Percentiles rank a stretch among this genome's conserved stretches.
Evolutionary conservation across 2,888 invertebrate genomes (phyloP).

Genomic region (Geotrupes spiniger): DNA sequence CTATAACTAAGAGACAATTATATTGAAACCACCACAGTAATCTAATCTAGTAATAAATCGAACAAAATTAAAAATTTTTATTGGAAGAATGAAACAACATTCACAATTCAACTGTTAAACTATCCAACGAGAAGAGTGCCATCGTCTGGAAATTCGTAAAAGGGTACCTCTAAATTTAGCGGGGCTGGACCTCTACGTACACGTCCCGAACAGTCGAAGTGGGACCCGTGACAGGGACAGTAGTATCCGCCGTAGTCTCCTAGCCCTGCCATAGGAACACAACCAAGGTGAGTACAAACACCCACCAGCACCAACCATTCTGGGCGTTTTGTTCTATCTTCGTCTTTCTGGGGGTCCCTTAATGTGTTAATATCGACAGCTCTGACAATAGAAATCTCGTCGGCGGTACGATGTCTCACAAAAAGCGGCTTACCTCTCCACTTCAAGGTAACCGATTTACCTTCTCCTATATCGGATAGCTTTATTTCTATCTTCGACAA

Average conservation of each 20-base stretch:
- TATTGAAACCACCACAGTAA: no score
- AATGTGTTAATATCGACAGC: constrained; percentile 60
- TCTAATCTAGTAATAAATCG: no score
- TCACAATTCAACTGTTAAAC: background rate
- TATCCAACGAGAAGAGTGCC: constrained; percentile 58
- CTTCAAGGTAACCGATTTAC: constrained; percentile 63
- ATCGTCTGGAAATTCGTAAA: constrained; percentile 57
- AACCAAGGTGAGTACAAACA: constrained; percentile 80
- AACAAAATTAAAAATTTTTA: background rate
- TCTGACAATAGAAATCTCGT: constrained; percentile 63
- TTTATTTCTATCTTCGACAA: constrained; percentile 75
- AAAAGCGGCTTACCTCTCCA: constrained; percentile 81
- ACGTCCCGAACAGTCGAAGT: constrained; percentile 74
- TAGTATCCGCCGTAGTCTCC: constrained; percentile 70
- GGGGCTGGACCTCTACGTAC: constrained; percentile 76
- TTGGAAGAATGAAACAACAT: background rate
- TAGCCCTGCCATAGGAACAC: constrained; percentile 72
- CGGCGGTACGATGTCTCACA: constrained; percentile 64
- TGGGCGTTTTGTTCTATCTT: constrained; percentile 61
- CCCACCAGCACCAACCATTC: constrained; percentile 79
- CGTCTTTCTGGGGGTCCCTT: constrained; percentile 69
- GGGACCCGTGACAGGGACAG: constrained; percentile 83
- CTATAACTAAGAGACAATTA: no score
- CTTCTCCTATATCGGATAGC: constrained; percentile 65
- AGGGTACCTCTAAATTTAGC: constrained; percentile 66